Evolutionary conservation across 2,113 vertebrate genomes (phyloP).

Genomic region (Edolisoma coerulescens): DNA sequence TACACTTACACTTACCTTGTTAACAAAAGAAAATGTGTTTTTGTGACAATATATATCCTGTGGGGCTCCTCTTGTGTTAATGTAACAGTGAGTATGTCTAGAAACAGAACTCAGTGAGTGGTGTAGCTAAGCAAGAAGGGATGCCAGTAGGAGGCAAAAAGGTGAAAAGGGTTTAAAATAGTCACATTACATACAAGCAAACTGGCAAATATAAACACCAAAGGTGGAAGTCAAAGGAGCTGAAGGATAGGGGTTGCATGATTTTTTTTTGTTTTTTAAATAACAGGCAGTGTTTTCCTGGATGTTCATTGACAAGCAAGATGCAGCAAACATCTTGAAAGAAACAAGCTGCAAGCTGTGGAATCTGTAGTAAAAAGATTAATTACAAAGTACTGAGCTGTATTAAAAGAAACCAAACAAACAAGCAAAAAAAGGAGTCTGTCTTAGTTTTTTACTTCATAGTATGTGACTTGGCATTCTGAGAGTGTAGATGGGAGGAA

Average conservation of each 20-base stretch:
- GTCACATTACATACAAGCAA: neutral
- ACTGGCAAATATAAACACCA: neutral
- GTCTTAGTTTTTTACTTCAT: neutral
- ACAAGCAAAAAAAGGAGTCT: neutral
- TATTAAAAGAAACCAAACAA: neutral
- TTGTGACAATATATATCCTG: neutral
- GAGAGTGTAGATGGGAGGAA: neutral
- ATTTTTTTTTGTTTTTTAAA: neutral
- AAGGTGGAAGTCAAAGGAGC: neutral
- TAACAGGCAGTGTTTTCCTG: neutral
- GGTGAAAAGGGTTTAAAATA: neutral
- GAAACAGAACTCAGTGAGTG: neutral
- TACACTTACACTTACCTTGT: accelerated
- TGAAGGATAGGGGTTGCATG: neutral
- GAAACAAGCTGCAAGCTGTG: neutral
- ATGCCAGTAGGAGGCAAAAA: neutral
- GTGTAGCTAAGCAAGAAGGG: neutral
- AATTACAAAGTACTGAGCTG: neutral
- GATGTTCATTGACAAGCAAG: neutral
- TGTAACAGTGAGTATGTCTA: neutral
- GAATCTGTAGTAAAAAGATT: neutral
- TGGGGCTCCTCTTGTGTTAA: neutral
- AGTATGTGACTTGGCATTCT: neutral
- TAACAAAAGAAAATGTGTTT: neutral
- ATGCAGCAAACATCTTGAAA: neutral